A percentile compares a stretch with the other conserved stretches of the same genome.
Conservation (phyloP, 2,888 invertebrate species). For the Holacanthella duospinosa region DNA sequence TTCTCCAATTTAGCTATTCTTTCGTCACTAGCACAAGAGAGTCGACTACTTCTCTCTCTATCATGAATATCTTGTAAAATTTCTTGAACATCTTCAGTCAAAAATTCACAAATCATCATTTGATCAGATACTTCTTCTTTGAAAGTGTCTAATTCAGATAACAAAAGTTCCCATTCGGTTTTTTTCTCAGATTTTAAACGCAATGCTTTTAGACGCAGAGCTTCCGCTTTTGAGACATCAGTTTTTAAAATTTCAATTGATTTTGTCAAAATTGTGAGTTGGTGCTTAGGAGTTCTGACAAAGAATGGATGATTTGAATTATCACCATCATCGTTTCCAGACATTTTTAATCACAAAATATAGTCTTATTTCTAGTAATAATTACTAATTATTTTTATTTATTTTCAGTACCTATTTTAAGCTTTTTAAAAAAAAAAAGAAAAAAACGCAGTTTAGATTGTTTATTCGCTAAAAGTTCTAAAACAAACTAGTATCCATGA, state of each 20-base stretch:
- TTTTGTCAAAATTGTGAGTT: background rate
- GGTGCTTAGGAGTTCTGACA: background rate
- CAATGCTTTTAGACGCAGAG: background rate
- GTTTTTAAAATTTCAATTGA: background rate
- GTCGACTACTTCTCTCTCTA: background rate
- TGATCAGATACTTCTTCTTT: background rate
- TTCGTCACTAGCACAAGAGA: background rate
- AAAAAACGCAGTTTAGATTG: no score
- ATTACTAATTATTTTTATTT: no score
- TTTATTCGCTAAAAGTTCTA: no score
- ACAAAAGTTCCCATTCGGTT: background rate
- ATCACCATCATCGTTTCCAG: background rate
- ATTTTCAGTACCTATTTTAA: no score
- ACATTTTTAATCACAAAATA: no score
- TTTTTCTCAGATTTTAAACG: background rate
- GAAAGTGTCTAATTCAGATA: background rate
- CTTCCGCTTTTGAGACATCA: background rate
- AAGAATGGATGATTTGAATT: background rate
- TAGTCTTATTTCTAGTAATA: no score
- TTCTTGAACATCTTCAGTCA: background rate
- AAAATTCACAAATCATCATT: background rate
- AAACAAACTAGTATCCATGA: no score
- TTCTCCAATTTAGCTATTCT: background rate
- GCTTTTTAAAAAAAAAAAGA: no score
- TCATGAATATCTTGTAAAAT: background rate